Evolutionary conservation across 2,797 vertebrate species (phyloP), one percentile per base, ranked within the genome.

Genomic region (Aeoliscus strigatus): DNA sequence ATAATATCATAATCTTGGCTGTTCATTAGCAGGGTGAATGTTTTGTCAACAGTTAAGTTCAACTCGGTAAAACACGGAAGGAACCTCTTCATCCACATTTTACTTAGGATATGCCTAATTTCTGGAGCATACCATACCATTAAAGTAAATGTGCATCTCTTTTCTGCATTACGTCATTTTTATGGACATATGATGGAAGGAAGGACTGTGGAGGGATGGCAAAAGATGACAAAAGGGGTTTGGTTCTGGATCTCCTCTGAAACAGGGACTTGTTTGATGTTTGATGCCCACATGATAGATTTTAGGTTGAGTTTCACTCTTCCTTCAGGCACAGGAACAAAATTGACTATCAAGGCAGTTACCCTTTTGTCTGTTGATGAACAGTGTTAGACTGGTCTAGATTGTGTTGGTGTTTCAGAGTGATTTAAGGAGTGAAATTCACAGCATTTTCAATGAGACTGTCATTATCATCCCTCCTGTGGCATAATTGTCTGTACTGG

Each of bases 401-500:
- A 66, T 74, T 69, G 37, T 44, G 43, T 27, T 57, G 67, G 60
- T 63, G 79, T 75, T 77, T 73, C 40, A 70, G 34, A 61, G 46
- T 54, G 61, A 74, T 77, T 82, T 73, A 67, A 66, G 12, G 25
- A 45, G 39, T 5, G 10, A 65, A 67, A 83, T 58, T 73, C 66
- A 76, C 74, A 64, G 63, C 66, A 73, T 70, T 72, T n/a, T 77
- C 65, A 71, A 75, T 51, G 29, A 69, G 68, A 39, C 60, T 66
- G 60, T 66, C 64, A 66, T 76, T 76, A 75, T 76, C 47, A 42
- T 75, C 66, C 59, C 66, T 72, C 65, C 61, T 66, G 66, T 70
- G 64, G 70, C 70, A 69, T 77, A 75, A 80, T 80, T 77, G 70
- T 57, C 62, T 59, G 36, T 64, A 66, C 45, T 77, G 68, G 59